phyloP scores from a whole-genome alignment of 2,113 vertebrate species.

The Tricholaema leucomelas region DNA sequence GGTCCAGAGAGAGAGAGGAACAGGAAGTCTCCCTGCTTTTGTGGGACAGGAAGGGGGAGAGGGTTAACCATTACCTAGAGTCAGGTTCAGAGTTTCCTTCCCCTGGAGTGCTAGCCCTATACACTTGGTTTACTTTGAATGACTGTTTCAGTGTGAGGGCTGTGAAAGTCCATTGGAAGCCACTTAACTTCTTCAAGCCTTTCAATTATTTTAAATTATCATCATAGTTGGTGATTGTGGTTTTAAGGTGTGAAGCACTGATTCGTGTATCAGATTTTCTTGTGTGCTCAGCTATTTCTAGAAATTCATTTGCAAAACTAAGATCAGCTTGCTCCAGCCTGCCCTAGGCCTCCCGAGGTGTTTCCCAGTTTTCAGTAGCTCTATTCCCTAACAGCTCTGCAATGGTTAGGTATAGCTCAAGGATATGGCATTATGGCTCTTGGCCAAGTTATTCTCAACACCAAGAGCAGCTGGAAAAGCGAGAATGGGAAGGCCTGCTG shows the following conservation, averaged over 20 bases:
- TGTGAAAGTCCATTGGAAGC: neutral
- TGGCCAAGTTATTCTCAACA: neutral
- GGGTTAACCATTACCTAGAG: too few species aligned
- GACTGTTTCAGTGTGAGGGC: neutral
- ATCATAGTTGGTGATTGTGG: neutral
- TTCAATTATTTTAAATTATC: neutral
- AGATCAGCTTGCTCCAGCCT: neutral
- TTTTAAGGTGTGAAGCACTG: neutral
- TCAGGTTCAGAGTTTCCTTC: too few species aligned
- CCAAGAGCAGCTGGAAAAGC: neutral
- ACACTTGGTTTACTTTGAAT: neutral
- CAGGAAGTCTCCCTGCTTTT: too few species aligned
- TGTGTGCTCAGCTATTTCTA: neutral
- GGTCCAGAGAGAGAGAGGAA: too few species aligned
- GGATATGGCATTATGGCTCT: neutral
- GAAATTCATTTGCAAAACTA: neutral
- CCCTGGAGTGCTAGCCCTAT: too few species aligned
- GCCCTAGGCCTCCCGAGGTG: neutral
- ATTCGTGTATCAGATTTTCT: neutral
- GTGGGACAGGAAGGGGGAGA: too few species aligned
- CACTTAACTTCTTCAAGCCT: neutral
- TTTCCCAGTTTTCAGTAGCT: neutral
- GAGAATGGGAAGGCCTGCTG: neutral
- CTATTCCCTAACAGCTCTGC: neutral
- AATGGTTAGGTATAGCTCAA: neutral